Evolutionary conservation across 2,113 vertebrate genomes (phyloP).

Genomic region (Hemibates koningsi): DNA sequence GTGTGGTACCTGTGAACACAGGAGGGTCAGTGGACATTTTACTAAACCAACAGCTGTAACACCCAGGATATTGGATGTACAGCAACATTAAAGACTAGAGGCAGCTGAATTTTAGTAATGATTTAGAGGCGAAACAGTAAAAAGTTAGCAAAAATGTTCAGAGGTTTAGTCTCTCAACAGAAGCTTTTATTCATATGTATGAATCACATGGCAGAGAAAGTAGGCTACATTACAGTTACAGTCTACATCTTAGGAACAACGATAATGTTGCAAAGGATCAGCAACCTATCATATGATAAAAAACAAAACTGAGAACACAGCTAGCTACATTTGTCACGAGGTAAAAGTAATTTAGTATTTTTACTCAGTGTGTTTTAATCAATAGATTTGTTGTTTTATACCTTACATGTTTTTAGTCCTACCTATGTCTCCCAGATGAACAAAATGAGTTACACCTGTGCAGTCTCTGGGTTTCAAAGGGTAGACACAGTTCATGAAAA

Average conservation of each 20-base stretch:
- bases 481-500: not conserved
- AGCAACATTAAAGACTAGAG: not conserved
- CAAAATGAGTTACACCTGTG: not conserved
- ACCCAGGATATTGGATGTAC: not conserved
- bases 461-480: not conserved
- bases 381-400: rapidly evolving
- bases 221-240: rapidly evolving
- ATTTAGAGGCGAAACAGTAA: rapidly evolving
- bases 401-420: not conserved
- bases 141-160: not conserved
- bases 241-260: not conserved
- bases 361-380: not conserved
- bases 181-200: not conserved
- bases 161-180: not conserved
- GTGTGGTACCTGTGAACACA: not conserved
- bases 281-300: not conserved
- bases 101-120: not conserved
- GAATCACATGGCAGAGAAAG: not conserved
- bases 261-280: not conserved
- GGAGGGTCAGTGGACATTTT: not conserved
- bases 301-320: not conserved
- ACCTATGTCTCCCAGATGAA: not conserved
- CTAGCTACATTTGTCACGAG: not conserved
- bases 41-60: not conserved
- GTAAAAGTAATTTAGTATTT: not conserved